Conservation (phyloP, 2,888 invertebrate genomes). For the Tyria jacobaeae region DNA sequence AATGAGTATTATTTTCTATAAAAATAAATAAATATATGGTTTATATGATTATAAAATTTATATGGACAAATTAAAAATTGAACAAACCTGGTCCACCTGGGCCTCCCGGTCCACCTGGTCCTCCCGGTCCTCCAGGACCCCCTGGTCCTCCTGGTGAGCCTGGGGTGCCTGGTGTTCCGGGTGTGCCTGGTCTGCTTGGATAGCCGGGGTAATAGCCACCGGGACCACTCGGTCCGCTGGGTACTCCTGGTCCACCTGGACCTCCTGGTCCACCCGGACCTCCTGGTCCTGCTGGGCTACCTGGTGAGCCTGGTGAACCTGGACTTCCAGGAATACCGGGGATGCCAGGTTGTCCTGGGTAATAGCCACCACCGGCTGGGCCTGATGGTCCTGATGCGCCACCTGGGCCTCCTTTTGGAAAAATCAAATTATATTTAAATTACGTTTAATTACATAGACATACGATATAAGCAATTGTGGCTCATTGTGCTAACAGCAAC, state of each 20-base stretch:
- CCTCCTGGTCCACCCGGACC: slow-evolving; percentile 77
- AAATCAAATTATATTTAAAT: neutral
- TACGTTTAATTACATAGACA: too few relatives aligned
- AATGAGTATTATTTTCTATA: too few relatives aligned
- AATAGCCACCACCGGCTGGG: slow-evolving; percentile 58
- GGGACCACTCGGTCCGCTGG: slow-evolving; percentile 45
- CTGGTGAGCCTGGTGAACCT: slow-evolving; percentile 40
- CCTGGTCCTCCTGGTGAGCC: slow-evolving; percentile 46
- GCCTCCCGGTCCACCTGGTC: slow-evolving; percentile 32
- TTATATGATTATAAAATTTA: too few relatives aligned
- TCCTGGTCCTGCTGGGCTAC: slow-evolving; percentile 42
- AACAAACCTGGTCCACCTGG: slow-evolving; percentile 37
- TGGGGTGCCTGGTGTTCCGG: slow-evolving; percentile 56
- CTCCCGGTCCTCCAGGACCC: slow-evolving; percentile 32
- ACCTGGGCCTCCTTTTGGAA: slow-evolving; percentile 34
- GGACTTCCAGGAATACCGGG: slow-evolving; percentile 50
- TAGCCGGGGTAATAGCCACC: slow-evolving; percentile 54
- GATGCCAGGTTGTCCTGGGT: slow-evolving; percentile 45
- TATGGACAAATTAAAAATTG: neutral
- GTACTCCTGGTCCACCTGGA: slow-evolving; percentile 53
- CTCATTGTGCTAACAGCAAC: too few relatives aligned
- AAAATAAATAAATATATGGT: too few relatives aligned
- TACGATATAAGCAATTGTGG: too few relatives aligned
- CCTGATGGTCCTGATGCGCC: slow-evolving; percentile 39
- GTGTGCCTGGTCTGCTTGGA: slow-evolving; percentile 52